Conservation (phyloP, 2,113 vertebrate genomes). For the Phalacrocorax brasilianus region DNA sequence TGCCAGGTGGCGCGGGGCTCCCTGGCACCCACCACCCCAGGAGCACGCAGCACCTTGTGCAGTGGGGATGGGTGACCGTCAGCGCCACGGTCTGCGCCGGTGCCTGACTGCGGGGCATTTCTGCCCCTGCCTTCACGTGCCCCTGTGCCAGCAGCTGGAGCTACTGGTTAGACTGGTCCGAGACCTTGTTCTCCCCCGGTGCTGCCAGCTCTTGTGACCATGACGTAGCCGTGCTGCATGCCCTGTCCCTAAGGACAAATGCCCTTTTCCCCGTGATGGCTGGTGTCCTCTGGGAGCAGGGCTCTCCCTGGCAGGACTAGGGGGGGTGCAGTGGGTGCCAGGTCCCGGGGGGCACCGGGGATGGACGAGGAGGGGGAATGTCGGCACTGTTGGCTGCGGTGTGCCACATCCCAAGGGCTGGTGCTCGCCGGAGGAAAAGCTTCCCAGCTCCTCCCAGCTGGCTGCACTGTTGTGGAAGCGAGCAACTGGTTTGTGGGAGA, state of each 20-base stretch:
- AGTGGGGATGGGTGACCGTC: neutral
- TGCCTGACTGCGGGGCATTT: neutral
- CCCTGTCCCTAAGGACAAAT: neutral
- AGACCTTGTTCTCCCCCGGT: neutral
- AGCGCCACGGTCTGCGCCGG: neutral
- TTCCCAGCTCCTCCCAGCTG: neutral
- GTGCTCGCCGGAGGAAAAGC: accelerated
- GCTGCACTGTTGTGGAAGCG: accelerated
- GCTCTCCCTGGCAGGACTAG: neutral
- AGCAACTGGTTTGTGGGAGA: neutral
- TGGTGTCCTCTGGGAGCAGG: accelerated
- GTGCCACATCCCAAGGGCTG: neutral
- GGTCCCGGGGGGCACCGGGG: neutral
- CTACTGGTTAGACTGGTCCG: conserved; percentile 43
- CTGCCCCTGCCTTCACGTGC: neutral
- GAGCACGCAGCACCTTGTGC: neutral
- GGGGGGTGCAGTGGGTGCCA: accelerated
- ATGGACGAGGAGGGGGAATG: neutral
- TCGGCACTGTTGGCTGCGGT: neutral
- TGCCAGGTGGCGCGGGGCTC: neutral
- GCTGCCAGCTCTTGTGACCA: neutral
- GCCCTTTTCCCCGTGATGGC: neutral
- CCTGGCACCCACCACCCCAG: neutral
- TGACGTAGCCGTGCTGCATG: neutral
- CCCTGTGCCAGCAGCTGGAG: neutral